phyloP scores from a whole-genome alignment of 2,113 vertebrate genomes.

The Campylomormyrus numenius region DNA sequence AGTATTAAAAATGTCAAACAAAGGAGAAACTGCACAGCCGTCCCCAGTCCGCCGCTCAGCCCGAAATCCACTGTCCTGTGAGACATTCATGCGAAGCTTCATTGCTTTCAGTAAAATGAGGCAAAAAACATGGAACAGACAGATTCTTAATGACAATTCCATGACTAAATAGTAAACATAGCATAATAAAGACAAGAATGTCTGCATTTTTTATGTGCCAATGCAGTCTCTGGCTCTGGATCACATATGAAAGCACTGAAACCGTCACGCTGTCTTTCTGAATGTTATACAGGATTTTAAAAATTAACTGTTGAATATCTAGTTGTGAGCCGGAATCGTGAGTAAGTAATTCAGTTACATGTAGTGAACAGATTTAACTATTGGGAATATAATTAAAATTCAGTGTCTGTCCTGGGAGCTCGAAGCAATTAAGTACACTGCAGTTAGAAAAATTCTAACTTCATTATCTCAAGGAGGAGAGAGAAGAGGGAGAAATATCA shows the following conservation, averaged over 20 bases:
- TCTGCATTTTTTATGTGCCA: conserved; percentile 11
- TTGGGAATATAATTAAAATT: conserved; percentile 10
- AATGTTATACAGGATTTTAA: not conserved
- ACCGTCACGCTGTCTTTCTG: not conserved
- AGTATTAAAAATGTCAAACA: not conserved
- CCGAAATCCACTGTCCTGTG: not conserved
- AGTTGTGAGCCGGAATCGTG: not conserved
- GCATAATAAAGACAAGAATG: not conserved
- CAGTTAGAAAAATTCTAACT: conserved; percentile 10
- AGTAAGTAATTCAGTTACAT: not conserved
- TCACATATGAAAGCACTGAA: not conserved
- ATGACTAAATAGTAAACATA: not conserved
- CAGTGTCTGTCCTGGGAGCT: not conserved
- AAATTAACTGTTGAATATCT: not conserved
- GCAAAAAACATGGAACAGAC: not conserved
- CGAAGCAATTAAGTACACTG: not conserved
- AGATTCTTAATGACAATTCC: conserved; percentile 5
- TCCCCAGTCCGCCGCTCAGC: not conserved
- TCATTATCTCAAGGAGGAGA: not conserved
- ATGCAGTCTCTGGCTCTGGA: not conserved
- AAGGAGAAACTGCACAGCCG: not conserved
- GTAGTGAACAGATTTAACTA: not conserved
- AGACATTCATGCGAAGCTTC: not conserved
- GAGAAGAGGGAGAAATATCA: conserved; percentile 13
- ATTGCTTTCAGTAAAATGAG: not conserved